phyloP scores from a whole-genome alignment of 1,140 invertebrate species.

The Coelopa frigida region DNA sequence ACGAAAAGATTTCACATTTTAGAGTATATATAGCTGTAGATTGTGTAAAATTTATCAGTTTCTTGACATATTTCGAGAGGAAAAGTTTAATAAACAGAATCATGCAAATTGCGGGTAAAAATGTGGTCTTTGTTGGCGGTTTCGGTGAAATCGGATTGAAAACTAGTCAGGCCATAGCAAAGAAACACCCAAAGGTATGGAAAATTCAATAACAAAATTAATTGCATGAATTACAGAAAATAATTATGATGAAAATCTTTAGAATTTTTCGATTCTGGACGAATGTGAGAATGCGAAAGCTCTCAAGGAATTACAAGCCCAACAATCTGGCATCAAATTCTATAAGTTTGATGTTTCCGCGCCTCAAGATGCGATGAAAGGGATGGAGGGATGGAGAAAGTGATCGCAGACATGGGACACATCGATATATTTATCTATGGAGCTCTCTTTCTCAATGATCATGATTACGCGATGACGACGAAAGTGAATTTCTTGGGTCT shows the following conservation, averaged over 20 bases:
- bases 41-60: too few species aligned
- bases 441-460: slow-evolving; percentile 35
- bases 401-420: slow-evolving; percentile 29
- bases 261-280: slow-evolving; percentile 36
- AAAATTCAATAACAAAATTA: too few species aligned
- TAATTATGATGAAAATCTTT: too few species aligned
- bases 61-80: too few species aligned
- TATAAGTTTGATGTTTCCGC: slow-evolving; percentile 34
- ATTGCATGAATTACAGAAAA: too few species aligned
- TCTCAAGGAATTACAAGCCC: slow-evolving; percentile 27
- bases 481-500: slow-evolving; percentile 38
- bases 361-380: slow-evolving; percentile 21
- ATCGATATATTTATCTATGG: slow-evolving; percentile 38
- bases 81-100: too few species aligned
- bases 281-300: slow-evolving; percentile 29
- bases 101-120: too few species aligned
- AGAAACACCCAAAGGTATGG: too few species aligned
- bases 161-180: too few species aligned
- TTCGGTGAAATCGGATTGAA: slow-evolving; percentile 39
- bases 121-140: slow-evolving; percentile 36
- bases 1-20: too few species aligned
- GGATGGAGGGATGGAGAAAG: slow-evolving; percentile 27
- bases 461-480: slow-evolving; percentile 37
- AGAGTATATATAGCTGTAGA: too few species aligned
- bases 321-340: slow-evolving; percentile 33